These are phyloP conservation scores for Calliphora vicina DNA, from an alignment of 1,140 invertebrate species.

Conservation along the genomic window DNA sequence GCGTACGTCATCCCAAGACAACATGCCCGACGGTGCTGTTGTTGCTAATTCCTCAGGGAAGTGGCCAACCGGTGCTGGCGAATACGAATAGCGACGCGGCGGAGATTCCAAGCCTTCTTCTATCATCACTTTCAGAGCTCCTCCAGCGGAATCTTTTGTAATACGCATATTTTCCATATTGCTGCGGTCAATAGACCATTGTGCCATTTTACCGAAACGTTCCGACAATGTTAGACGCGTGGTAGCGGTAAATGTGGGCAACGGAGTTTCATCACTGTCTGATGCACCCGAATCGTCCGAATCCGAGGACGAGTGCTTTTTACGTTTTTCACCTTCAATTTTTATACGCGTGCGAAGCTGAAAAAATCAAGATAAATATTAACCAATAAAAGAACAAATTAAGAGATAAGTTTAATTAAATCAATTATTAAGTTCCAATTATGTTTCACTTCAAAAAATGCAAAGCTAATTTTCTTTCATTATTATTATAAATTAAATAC, in stretches of 20 bases:
- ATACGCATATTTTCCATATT: constrained; percentile 84
- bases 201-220: constrained; percentile 88
- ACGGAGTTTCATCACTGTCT: constrained; percentile 56
- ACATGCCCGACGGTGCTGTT: constrained; percentile 74
- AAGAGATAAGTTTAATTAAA: too few species aligned
- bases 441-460: too few species aligned
- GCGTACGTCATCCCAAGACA: constrained; percentile 84
- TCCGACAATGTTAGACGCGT: constrained; percentile 75
- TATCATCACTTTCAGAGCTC: constrained; percentile 78
- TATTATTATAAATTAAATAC: too few species aligned
- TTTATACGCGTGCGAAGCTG: constrained; percentile 56
- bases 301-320: constrained; percentile 60
- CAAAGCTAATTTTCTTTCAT: too few species aligned
- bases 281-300: constrained; percentile 60
- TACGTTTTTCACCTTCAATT: constrained; percentile 63
- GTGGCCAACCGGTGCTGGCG: constrained; percentile 76
- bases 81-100: constrained; percentile 67
- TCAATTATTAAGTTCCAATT: too few species aligned
- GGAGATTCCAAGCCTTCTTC: constrained; percentile 67
- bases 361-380: neutral
- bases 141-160: constrained; percentile 73
- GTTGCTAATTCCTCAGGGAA: constrained; percentile 78
- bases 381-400: neutral
- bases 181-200: constrained; percentile 81
- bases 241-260: constrained; percentile 61